Evolutionary conservation across 2,113 vertebrate species (phyloP).

Genomic region (Corythornis cristatus): DNA sequence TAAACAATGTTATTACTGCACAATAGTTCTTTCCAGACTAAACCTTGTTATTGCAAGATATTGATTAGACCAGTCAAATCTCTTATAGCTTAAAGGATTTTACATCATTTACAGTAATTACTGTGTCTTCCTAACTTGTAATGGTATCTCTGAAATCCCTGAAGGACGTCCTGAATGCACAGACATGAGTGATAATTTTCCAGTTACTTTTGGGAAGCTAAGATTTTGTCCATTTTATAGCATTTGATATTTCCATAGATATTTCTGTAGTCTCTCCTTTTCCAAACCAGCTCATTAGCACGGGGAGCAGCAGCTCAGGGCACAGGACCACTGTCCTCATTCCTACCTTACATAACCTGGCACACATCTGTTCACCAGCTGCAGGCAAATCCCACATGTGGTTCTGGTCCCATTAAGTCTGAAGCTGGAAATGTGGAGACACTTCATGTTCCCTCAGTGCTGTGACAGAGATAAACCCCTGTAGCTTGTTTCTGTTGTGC

Average conservation of each 20-base stretch:
- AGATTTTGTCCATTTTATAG: background rate
- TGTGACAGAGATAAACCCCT: background rate
- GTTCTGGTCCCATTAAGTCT: background rate
- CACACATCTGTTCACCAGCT: background rate
- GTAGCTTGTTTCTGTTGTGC: background rate
- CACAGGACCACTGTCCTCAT: background rate
- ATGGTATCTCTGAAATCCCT: background rate
- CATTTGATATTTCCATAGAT: background rate
- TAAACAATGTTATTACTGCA: background rate
- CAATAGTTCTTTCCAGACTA: background rate
- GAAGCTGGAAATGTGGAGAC: background rate
- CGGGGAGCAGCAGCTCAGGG: fast-evolving
- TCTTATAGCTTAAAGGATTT: conserved; percentile 31
- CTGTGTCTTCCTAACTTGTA: background rate
- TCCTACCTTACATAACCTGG: background rate
- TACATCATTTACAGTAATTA: conserved; percentile 37
- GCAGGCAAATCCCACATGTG: background rate
- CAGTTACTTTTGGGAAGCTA: background rate
- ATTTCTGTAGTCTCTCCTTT: background rate
- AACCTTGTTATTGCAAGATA: conserved; percentile 48
- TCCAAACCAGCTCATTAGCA: background rate
- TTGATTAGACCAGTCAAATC: conserved; percentile 4
- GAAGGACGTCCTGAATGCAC: background rate
- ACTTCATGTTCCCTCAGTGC: background rate
- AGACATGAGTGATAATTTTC: background rate